These are phyloP conservation scores for Paraescarpia echinospica DNA, from an alignment of 1,140 invertebrate genomes.

Conservation along the genomic window DNA sequence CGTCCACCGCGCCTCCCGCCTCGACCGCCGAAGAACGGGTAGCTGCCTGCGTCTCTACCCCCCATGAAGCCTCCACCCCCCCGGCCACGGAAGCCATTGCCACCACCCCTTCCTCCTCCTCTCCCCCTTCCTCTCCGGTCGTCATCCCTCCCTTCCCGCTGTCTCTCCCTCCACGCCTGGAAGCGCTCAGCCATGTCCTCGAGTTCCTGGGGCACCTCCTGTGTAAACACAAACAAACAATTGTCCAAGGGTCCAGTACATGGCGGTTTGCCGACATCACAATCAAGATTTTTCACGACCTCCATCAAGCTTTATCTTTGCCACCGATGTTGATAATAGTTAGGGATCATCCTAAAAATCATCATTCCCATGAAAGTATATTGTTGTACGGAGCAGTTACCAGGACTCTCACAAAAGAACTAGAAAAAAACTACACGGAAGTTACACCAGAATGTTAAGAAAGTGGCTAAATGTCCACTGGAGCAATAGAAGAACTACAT, in stretches of 20 bases:
- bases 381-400: too few species aligned
- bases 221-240: conserved; percentile 30
- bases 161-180: conserved; percentile 26
- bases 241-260: not conserved
- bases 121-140: conserved; percentile 15
- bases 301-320: too few species aligned
- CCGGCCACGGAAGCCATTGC: not conserved
- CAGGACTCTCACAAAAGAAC: too few species aligned
- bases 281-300: too few species aligned
- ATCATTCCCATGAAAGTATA: too few species aligned
- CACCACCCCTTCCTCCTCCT: conserved; percentile 24
- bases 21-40: conserved; percentile 22
- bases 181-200: conserved; percentile 44
- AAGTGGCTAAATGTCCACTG: too few species aligned
- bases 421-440: too few species aligned
- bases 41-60: conserved; percentile 14
- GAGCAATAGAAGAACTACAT: too few species aligned
- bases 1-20: conserved; percentile 27
- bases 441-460: too few species aligned
- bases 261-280: too few species aligned
- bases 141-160: conserved; percentile 7
- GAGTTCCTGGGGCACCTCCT: conserved; percentile 68
- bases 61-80: conserved; percentile 19
- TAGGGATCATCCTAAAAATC: too few species aligned
- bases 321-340: too few species aligned